phyloP scores from a whole-genome alignment of 2,888 invertebrate genomes.

The Tenodera sinensis region DNA sequence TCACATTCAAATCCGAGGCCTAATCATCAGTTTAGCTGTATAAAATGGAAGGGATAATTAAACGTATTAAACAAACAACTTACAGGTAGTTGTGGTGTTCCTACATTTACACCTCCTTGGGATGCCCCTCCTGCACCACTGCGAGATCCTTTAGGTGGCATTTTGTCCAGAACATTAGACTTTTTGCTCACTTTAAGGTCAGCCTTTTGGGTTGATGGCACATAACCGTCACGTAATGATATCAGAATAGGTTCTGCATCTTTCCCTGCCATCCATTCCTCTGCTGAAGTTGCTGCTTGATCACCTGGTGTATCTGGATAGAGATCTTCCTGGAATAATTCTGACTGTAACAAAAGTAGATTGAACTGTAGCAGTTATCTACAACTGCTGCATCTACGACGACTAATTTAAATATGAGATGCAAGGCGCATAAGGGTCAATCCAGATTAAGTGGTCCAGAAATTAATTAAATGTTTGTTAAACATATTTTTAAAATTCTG shows the following conservation, averaged over 20 bases:
- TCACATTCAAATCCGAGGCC: no score
- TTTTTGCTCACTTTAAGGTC: slow-evolving; percentile 47
- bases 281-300: slow-evolving; percentile 82
- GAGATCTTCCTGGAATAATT: slow-evolving; percentile 94
- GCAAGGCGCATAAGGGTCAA: background rate
- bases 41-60: no score
- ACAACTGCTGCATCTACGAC: background rate
- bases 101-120: background rate
- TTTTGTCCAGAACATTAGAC: slow-evolving; percentile 76
- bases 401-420: background rate
- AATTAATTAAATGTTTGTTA: no score
- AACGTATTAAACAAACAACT: background rate
- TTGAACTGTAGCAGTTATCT: background rate
- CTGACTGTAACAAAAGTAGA: slow-evolving; percentile 59
- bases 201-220: slow-evolving; percentile 54
- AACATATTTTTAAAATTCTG: no score
- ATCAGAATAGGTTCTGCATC: slow-evolving; percentile 89
- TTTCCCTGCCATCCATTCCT: slow-evolving; percentile 87
- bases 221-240: slow-evolving; percentile 79
- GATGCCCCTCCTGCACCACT: slow-evolving; percentile 32
- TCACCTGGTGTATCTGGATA: slow-evolving; percentile 94
- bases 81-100: slow-evolving; percentile 1
- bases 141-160: slow-evolving; percentile 40
- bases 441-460: no score
- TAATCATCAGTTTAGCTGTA: no score